phyloP scores from a whole-genome alignment of 1,140 invertebrate species.

The Matsumurasca onukii region DNA sequence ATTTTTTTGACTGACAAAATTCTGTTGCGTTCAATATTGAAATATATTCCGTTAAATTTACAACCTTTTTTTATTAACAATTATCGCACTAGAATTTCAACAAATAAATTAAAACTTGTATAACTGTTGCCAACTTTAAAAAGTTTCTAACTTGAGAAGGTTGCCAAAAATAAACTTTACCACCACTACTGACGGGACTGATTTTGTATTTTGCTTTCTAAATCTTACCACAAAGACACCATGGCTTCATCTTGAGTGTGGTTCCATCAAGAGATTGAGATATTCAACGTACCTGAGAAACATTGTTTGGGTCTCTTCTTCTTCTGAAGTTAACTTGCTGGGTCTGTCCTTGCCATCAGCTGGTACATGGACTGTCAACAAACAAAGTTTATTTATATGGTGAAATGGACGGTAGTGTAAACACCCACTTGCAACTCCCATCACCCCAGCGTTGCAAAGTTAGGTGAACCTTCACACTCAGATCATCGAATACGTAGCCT shows the following conservation, averaged over 20 bases:
- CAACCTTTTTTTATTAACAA: background rate
- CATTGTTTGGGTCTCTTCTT: slow-evolving; percentile 15
- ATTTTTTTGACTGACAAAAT: too few relatives aligned
- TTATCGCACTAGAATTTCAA: background rate
- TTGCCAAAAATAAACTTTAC: slow-evolving; percentile 44
- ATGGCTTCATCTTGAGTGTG: slow-evolving; percentile 80
- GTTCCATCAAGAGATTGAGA: slow-evolving; percentile 70
- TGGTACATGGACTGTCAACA: slow-evolving; percentile 89
- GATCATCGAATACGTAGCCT: too few relatives aligned
- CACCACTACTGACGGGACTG: slow-evolving; percentile 69
- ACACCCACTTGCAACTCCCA: too few relatives aligned
- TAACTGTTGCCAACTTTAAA: background rate
- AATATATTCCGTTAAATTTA: too few relatives aligned
- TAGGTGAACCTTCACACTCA: too few relatives aligned
- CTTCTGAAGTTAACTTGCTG: slow-evolving; percentile 13
- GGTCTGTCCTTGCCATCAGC: slow-evolving; percentile 72
- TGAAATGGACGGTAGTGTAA: too few relatives aligned
- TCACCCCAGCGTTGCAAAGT: too few relatives aligned
- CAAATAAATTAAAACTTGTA: background rate
- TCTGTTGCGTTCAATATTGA: too few relatives aligned
- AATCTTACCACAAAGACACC: slow-evolving; percentile 88
- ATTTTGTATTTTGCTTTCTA: slow-evolving; percentile 81
- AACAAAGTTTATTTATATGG: too few relatives aligned
- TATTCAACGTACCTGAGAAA: slow-evolving; percentile 45
- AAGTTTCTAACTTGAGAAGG: background rate